A percentile compares a stretch with the other conserved stretches of the same genome.
phyloP scores from a whole-genome alignment of 2,888 invertebrate genomes.

The Eupithecia vulgata region DNA sequence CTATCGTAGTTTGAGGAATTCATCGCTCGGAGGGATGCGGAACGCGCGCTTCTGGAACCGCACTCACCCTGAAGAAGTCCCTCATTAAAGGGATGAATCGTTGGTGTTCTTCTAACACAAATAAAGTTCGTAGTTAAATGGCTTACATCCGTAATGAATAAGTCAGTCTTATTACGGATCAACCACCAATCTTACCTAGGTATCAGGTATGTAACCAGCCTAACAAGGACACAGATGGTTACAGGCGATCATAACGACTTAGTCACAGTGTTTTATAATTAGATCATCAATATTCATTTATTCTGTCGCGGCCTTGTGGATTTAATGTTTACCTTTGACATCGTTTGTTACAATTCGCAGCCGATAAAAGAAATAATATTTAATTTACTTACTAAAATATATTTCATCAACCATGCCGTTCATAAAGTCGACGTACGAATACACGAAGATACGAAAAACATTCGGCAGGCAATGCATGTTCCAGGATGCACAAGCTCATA shows the following conservation, averaged over 20 bases:
- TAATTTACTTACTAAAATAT: slow-evolving; percentile 21
- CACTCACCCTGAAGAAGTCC: no score
- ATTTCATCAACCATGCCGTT: slow-evolving; percentile 56
- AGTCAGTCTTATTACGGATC: neutral
- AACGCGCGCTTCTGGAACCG: no score
- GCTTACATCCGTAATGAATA: no score
- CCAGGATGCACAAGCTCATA: slow-evolving; percentile 68
- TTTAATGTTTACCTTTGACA: slow-evolving; percentile 57
- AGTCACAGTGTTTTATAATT: slow-evolving; percentile 56
- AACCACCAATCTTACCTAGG: neutral
- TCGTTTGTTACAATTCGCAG: slow-evolving; percentile 39
- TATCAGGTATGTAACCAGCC: slow-evolving; percentile 15
- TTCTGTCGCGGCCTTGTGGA: slow-evolving; percentile 64
- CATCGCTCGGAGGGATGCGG: no score
- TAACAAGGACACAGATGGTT: slow-evolving; percentile 75
- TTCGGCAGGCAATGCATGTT: slow-evolving; percentile 82
- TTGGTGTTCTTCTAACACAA: no score
- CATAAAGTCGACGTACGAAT: slow-evolving; percentile 69
- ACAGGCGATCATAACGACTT: slow-evolving; percentile 54
- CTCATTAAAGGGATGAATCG: no score
- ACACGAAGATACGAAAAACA: slow-evolving; percentile 75
- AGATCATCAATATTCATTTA: slow-evolving; percentile 55
- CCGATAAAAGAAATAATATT: slow-evolving; percentile 34
- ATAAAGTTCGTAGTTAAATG: no score
- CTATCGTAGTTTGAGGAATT: no score